phyloP scores from a whole-genome alignment of 2,113 vertebrate genomes.

The Ibidorhyncha struthersii region DNA sequence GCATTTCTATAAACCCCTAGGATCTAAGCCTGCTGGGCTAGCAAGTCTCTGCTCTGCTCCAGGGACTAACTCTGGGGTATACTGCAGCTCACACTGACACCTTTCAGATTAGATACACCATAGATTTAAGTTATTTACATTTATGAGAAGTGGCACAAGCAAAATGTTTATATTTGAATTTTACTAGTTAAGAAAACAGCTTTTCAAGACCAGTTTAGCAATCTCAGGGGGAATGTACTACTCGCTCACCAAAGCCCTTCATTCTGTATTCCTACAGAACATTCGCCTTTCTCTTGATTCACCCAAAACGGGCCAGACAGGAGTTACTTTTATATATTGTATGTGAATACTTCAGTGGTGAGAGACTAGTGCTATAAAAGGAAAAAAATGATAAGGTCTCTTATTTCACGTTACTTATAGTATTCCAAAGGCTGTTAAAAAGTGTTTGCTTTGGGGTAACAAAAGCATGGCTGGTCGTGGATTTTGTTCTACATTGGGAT shows the following conservation, averaged over 20 bases:
- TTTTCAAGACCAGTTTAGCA: background rate
- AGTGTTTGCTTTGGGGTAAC: background rate
- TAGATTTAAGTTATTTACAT: background rate
- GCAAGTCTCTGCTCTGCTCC: background rate
- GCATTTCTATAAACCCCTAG: constrained; percentile 16
- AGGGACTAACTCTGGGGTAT: fast-evolving
- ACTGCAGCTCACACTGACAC: background rate
- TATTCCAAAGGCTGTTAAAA: background rate
- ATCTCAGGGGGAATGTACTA: background rate
- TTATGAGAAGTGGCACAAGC: background rate
- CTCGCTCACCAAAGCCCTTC: background rate
- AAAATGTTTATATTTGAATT: background rate
- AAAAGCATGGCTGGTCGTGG: background rate
- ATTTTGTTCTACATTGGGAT: background rate
- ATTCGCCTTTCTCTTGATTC: background rate
- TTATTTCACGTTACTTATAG: background rate
- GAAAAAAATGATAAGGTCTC: background rate
- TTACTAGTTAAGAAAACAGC: background rate
- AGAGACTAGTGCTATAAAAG: background rate
- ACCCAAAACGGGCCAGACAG: background rate
- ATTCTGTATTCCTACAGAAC: background rate
- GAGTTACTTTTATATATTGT: background rate
- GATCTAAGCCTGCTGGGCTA: background rate
- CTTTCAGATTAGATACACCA: background rate
- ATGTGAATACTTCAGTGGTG: background rate